These are phyloP conservation scores for Thripadectes ignobilis DNA, from an alignment of 2,797 vertebrate species.

Conservation along the genomic window DNA sequence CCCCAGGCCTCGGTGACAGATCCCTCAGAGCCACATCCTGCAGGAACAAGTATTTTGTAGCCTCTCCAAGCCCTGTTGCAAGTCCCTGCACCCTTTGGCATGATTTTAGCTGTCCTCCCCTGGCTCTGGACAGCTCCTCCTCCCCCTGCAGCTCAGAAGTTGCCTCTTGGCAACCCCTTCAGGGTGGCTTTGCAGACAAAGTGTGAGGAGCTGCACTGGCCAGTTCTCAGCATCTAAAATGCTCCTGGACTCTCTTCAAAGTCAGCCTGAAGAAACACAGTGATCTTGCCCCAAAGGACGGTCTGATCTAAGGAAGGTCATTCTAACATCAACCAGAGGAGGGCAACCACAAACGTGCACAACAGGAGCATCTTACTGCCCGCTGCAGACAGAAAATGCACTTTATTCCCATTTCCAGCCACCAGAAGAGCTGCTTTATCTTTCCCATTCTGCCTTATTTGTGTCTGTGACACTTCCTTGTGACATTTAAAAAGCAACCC, in stretches of 20 bases:
- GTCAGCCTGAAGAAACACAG: neutral
- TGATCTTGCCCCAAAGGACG: neutral
- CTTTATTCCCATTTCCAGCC: neutral
- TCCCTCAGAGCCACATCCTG: neutral
- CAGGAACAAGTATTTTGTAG: neutral
- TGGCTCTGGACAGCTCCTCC: neutral
- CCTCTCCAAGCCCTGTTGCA: neutral
- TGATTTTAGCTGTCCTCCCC: too few species aligned
- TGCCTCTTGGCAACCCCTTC: neutral
- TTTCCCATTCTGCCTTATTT: neutral
- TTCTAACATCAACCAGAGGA: conserved; percentile 12
- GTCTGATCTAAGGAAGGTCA: neutral
- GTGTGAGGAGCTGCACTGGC: accelerated
- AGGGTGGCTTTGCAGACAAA: neutral
- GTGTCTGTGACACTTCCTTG: too few species aligned
- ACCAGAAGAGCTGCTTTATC: neutral
- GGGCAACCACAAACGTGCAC: neutral
- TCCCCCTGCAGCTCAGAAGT: neutral
- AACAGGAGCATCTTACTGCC: neutral
- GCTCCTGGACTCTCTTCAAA: neutral
- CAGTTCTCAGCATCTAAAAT: neutral
- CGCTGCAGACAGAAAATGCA: accelerated
- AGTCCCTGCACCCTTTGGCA: neutral
- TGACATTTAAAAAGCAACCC: neutral
- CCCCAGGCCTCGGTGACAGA: neutral